phyloP scores from a whole-genome alignment of 2,797 vertebrate species.

The Oryzias dopingdopingensis region DNA sequence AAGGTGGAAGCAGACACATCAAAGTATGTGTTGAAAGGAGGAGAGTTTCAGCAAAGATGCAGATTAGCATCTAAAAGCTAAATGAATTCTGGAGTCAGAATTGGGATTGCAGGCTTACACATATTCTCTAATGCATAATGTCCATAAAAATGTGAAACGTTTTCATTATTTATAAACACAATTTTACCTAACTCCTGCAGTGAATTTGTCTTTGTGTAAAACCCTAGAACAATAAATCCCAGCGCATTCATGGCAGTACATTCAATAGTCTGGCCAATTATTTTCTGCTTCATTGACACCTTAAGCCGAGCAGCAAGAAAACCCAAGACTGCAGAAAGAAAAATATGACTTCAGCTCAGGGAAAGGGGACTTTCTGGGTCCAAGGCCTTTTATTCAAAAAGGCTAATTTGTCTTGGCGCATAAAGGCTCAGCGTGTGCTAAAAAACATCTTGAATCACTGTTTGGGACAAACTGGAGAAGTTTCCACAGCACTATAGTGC shows the following conservation, averaged over 20 bases:
- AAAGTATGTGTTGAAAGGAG: constrained; percentile 17
- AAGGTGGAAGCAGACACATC: constrained; percentile 29
- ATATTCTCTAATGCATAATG: too few species aligned
- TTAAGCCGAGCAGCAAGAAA: constrained; percentile 29
- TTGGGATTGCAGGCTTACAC: too few species aligned
- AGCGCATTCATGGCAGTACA: constrained; percentile 12
- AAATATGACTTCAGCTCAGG: constrained; percentile 32
- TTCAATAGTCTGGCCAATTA: constrained; percentile 23
- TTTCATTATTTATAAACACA: too few species aligned
- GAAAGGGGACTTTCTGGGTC: constrained; percentile 49
- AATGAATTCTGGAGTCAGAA: not conserved
- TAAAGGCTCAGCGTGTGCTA: constrained; percentile 41
- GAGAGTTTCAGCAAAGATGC: not conserved
- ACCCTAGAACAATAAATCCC: constrained; percentile 19
- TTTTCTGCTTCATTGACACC: constrained; percentile 27
- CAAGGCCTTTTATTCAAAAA: constrained; percentile 61
- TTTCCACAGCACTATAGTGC: constrained; percentile 76
- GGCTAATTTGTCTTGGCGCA: constrained; percentile 68
- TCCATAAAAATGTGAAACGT: too few species aligned
- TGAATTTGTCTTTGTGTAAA: constrained; percentile 3
- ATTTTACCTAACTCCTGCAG: not conserved
- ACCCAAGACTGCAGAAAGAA: constrained; percentile 23
- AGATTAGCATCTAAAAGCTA: not conserved
- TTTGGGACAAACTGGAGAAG: constrained; percentile 59
- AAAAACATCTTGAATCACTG: constrained; percentile 71